Evolutionary conservation across 2,888 invertebrate genomes (phyloP).

Genomic region (Drosophila yooni): DNA sequence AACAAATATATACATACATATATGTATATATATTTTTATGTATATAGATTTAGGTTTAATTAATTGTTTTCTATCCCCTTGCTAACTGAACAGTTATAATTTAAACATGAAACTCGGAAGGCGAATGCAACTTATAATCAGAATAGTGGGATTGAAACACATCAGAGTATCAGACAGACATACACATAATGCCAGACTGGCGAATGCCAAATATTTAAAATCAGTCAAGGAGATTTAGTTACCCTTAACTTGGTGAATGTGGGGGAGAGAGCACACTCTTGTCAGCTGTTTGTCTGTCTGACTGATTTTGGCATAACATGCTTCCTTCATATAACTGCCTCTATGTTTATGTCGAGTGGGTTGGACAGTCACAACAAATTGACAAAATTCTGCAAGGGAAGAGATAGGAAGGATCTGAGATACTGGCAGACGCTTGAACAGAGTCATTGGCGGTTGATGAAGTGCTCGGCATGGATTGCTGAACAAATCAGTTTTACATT

Average conservation of each 20-base stretch:
- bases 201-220: not conserved
- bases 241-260: not conserved
- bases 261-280: too few species aligned
- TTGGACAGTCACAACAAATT: constrained; percentile 49
- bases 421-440: constrained; percentile 6
- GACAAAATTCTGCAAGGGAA: constrained; percentile 42
- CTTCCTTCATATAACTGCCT: not conserved
- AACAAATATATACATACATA: not conserved
- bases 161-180: not conserved
- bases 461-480: constrained; percentile 29
- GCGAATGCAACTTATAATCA: not conserved
- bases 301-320: constrained; percentile 4
- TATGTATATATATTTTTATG: not conserved
- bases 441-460: constrained; percentile 39
- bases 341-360: constrained; percentile 10
- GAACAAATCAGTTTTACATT: constrained; percentile 74
- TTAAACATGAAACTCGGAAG: not conserved
- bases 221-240: not conserved
- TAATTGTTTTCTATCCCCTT: not conserved
- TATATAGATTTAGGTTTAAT: too few species aligned
- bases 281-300: not conserved
- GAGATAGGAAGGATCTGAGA: constrained; percentile 6
- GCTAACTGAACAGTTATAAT: not conserved
- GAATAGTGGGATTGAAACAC: not conserved
- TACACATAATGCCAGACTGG: not conserved